A percentile compares a stretch with the other conserved stretches of the same genome.
Evolutionary conservation across 2,113 vertebrate genomes (phyloP).

Genomic region (Tretioscincus oriximinensis): DNA sequence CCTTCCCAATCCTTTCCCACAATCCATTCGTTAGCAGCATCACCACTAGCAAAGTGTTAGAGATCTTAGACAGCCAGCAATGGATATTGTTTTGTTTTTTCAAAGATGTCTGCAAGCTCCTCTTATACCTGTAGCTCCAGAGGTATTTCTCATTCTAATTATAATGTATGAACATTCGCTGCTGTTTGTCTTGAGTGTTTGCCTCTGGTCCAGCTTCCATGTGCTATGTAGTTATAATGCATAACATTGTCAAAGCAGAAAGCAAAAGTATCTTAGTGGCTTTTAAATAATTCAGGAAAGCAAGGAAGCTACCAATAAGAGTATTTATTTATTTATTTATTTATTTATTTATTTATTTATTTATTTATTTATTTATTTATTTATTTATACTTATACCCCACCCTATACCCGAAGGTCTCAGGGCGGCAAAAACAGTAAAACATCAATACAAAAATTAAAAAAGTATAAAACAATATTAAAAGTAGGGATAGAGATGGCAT

Average conservation of each 20-base stretch:
- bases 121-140: not conserved
- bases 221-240: fast-evolving
- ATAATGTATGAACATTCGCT: not conserved
- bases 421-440: too few species aligned
- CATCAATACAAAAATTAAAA: too few species aligned
- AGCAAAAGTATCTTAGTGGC: conserved; percentile 16
- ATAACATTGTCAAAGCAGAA: fast-evolving
- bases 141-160: not conserved
- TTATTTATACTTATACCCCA: too few species aligned
- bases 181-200: not conserved
- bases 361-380: too few species aligned
- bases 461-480: too few species aligned
- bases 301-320: not conserved
- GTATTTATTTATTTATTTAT: too few species aligned
- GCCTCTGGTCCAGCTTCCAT: not conserved
- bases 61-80: not conserved
- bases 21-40: not conserved
- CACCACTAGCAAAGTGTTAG: not conserved
- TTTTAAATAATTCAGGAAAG: conserved; percentile 31
- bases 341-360: too few species aligned
- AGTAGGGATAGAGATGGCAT: too few species aligned
- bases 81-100: not conserved
- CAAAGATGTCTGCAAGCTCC: not conserved
- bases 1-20: not conserved
- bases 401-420: too few species aligned